Percentiles rank a stretch among this genome's conserved stretches.
Evolutionary conservation across 2,113 vertebrate species (phyloP).

Genomic region (Apteryx owenii): DNA sequence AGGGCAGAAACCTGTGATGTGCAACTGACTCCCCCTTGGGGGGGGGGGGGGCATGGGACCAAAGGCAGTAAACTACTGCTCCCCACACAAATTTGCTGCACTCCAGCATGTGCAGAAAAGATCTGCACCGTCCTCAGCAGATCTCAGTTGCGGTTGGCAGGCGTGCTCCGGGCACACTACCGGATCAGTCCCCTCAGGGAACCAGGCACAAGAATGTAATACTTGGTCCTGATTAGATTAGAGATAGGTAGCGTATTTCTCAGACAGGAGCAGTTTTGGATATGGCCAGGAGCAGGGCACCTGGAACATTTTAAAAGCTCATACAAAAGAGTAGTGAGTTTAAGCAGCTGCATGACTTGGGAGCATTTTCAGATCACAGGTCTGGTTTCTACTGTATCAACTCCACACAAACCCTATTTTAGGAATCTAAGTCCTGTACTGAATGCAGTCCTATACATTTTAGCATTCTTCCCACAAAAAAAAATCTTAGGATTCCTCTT

Average conservation of each 20-base stretch:
- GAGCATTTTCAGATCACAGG: neutral
- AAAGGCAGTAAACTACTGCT: neutral
- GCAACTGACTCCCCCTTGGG: accelerated
- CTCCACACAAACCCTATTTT: neutral
- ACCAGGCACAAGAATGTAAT: neutral
- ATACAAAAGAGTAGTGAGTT: neutral
- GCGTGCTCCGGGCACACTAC: neutral
- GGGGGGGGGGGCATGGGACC: accelerated
- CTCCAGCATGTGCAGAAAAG: neutral
- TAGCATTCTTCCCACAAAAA: neutral
- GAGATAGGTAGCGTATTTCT: neutral
- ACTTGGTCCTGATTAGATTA: neutral
- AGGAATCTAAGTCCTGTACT: neutral
- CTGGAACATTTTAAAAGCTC: neutral
- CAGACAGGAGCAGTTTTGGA: neutral
- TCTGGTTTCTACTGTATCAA: neutral
- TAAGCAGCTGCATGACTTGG: neutral
- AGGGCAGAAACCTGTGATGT: neutral
- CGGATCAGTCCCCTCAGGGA: neutral
- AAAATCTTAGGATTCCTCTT: neutral
- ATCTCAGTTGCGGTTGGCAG: accelerated
- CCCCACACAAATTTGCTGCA: neutral
- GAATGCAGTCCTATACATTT: neutral
- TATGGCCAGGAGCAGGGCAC: neutral
- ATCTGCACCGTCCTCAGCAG: neutral